Conservation (phyloP, 2,797 vertebrate genomes). For the Nothura maculosa region DNA sequence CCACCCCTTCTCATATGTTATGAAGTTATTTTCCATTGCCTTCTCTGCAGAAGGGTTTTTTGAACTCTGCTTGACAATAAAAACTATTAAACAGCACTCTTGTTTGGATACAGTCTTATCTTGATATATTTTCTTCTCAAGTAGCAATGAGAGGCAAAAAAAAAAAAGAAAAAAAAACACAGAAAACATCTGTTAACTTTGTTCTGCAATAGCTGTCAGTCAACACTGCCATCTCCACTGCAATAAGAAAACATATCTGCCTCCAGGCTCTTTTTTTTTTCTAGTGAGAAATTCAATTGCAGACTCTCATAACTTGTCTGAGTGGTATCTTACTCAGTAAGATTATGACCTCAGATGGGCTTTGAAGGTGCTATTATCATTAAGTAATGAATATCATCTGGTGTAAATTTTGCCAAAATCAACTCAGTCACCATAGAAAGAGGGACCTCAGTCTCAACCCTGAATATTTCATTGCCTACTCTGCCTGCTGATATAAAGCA, state of each 20-base stretch:
- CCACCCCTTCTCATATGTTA: not conserved
- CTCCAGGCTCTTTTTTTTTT: not conserved
- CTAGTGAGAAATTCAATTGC: not conserved
- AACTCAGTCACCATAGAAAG: not conserved
- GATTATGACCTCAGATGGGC: not conserved
- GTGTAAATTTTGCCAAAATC: not conserved
- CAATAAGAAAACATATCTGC: not conserved
- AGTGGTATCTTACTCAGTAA: not conserved
- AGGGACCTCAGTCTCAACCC: rapidly evolving
- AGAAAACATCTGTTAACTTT: not conserved
- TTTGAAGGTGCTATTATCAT: not conserved
- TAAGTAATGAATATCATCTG: not conserved
- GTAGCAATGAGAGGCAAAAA: not conserved
- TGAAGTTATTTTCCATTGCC: not conserved
- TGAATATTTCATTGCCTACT: not conserved
- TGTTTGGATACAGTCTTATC: not conserved
- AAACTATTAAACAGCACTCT: not conserved
- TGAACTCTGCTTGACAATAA: not conserved
- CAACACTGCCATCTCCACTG: not conserved
- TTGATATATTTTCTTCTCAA: not conserved
- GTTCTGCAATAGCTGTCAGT: not conserved
- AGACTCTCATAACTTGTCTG: not conserved
- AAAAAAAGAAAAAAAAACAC: too few relatives aligned
- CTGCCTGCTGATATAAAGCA: not conserved
- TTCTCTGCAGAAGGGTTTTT: not conserved